phyloP scores from a whole-genome alignment of 2,888 invertebrate genomes.

The Andrena minutula region DNA sequence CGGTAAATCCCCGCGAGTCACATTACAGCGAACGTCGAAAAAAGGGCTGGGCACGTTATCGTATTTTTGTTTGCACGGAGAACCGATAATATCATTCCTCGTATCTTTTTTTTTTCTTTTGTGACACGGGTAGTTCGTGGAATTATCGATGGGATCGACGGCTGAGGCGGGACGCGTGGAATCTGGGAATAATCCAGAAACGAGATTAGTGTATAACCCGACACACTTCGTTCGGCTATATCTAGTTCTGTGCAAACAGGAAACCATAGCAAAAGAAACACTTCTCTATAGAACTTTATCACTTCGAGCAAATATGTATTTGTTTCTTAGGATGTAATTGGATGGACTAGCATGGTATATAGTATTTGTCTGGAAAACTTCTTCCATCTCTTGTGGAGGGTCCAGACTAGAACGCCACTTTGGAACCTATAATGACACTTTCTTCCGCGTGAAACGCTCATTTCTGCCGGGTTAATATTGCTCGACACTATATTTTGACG shows the following conservation, averaged over 20 bases:
- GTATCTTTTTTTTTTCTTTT: constrained; percentile 33
- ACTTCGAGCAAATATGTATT: not conserved
- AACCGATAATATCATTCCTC: constrained; percentile 45
- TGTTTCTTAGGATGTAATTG: not conserved
- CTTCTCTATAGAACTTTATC: too few species aligned
- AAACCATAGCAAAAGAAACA: too few species aligned
- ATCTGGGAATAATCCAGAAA: constrained; percentile 15
- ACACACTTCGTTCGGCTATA: not conserved
- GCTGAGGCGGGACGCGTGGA: not conserved
- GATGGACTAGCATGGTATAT: not conserved
- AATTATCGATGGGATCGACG: constrained; percentile 31
- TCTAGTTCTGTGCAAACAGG: not conserved
- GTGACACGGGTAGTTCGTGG: not conserved
- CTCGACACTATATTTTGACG: too few species aligned
- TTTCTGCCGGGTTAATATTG: too few species aligned
- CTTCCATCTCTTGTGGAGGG: not conserved
- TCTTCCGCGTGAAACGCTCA: too few species aligned
- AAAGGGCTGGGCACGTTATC: constrained; percentile 62
- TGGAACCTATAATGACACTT: too few species aligned
- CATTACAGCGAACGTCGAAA: constrained; percentile 43
- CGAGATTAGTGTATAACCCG: not conserved
- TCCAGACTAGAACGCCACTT: too few species aligned
- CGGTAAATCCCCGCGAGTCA: constrained; percentile 45
- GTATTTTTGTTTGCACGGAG: constrained; percentile 53
- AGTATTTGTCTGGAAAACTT: not conserved